Percentiles rank a stretch among this genome's conserved stretches.
Evolutionary conservation across 2,888 invertebrate genomes (phyloP).

Genomic region (Morpho achilles): DNA sequence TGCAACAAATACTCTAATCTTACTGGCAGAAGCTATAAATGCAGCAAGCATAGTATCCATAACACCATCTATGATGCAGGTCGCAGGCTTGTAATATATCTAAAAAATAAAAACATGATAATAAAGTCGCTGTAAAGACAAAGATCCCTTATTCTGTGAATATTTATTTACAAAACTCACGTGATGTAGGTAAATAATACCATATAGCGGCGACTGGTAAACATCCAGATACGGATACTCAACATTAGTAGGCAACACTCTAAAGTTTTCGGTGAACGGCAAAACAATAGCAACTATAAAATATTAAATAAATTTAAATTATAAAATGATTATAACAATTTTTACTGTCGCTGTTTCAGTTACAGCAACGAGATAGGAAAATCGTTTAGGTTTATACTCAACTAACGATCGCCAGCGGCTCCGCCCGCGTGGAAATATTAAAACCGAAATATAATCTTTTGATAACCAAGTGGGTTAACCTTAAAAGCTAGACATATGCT

Average conservation of each 20-base stretch:
- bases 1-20: slow-evolving; percentile 30
- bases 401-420: no score
- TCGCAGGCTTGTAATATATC: slow-evolving; percentile 74
- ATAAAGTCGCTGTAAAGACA: not conserved
- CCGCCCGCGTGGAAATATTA: no score
- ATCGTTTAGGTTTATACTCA: no score
- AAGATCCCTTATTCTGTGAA: not conserved
- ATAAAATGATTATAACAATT: not conserved
- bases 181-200: slow-evolving; percentile 60
- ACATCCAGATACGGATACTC: slow-evolving; percentile 66
- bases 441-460: no score
- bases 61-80: slow-evolving; percentile 70
- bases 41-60: slow-evolving; percentile 74
- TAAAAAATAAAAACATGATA: slow-evolving; percentile 32
- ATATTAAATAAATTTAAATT: not conserved
- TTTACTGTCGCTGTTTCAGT: no score
- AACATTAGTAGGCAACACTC: slow-evolving; percentile 70
- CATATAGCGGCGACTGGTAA: slow-evolving; percentile 56
- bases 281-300: slow-evolving; percentile 62
- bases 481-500: no score
- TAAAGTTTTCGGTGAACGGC: slow-evolving; percentile 67
- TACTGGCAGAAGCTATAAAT: slow-evolving; percentile 66
- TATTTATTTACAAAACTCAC: slow-evolving; percentile 40
- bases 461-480: no score
- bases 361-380: no score